Evolutionary conservation across 2,113 vertebrate genomes (phyloP), one percentile per base, ranked within the genome.

Genomic region (Epinephelus fuscoguttatus): DNA sequence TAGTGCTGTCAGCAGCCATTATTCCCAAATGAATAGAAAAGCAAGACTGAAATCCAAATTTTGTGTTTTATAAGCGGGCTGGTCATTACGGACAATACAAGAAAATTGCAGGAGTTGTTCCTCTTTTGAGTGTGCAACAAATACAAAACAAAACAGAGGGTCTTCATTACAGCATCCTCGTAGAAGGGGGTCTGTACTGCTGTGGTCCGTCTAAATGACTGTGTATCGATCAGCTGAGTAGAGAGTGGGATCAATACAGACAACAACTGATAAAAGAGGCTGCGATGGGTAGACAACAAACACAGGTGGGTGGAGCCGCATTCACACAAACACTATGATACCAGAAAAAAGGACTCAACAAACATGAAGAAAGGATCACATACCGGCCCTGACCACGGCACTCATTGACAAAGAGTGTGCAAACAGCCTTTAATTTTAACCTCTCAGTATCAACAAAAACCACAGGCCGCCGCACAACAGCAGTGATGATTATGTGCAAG

Each of bases 201-300:
- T 72, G 74, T 64, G 57, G 84, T 75, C 86, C 63, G 76, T 90
- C 89, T 92, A 93, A 92, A 94, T 85, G 84, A 86, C 91, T 59
- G 88, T n/a, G 76, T 82, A 93, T 95, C 57, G 91, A 95, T 89
- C 76, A 91, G 67, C 42, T 66, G 88, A 87, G 87, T 68, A 83
- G 81, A 86, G 85, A 91, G 87, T 37, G 50, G 85, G 84, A 92
- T 94, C 92, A 82, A 94, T 94, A 88, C 30, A 70, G 81, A 86
- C 59, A 56, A 90, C 78, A 84, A 86, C 81, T 92, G 85, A 90
- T 91, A 82, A 85, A 52, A 81, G 47, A 61, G 62, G 74, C 68
- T 75, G 83, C 55, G 74, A 8, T 42, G 30, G 80, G 70, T 59
- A 78, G 84, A 88, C 77, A 71, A 77, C 69, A 59, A 14, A 68